Evolutionary conservation across 37 sponge, comb jelly and placozoan genomes (phyloP).

Genomic region (Beroe ovata): DNA sequence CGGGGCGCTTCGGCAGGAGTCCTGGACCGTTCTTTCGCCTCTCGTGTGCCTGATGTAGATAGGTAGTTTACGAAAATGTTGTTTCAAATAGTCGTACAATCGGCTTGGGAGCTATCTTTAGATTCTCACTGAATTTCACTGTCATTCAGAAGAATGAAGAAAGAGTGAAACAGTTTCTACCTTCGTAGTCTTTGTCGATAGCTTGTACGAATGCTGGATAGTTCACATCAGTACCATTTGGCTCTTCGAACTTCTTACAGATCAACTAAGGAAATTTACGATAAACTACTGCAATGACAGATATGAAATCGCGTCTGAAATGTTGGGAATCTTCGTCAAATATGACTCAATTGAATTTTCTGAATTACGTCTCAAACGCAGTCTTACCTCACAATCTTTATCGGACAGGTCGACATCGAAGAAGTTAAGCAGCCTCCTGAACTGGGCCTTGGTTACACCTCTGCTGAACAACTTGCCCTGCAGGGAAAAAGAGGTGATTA

Average conservation of each 20-base stretch:
- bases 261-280: too few relatives aligned
- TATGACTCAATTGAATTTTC: neutral
- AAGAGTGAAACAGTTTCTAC: too few relatives aligned
- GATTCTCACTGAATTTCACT: too few relatives aligned
- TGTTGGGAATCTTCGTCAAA: neutral
- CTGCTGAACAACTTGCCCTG: conserved; percentile 85
- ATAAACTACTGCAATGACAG: neutral
- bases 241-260: conserved; percentile 76
- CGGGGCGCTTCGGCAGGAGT: neutral
- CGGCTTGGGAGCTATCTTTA: too few relatives aligned
- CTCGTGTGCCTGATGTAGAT: neutral
- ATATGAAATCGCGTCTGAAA: neutral
- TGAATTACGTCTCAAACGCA: neutral
- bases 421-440: conserved; percentile 78
- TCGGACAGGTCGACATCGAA: conserved; percentile 74
- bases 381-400: conserved; percentile 75
- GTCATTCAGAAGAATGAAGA: too few relatives aligned
- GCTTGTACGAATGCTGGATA: conserved; percentile 87
- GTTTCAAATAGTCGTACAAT: too few relatives aligned
- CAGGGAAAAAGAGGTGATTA: neutral
- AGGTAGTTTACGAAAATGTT: too few relatives aligned
- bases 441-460: conserved; percentile 87
- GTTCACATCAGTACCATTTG: conserved; percentile 76
- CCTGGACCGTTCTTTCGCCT: neutral
- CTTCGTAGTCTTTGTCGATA: conserved; percentile 74